Conservation (phyloP, 1,140 invertebrate species). For the Campodea augens region DNA sequence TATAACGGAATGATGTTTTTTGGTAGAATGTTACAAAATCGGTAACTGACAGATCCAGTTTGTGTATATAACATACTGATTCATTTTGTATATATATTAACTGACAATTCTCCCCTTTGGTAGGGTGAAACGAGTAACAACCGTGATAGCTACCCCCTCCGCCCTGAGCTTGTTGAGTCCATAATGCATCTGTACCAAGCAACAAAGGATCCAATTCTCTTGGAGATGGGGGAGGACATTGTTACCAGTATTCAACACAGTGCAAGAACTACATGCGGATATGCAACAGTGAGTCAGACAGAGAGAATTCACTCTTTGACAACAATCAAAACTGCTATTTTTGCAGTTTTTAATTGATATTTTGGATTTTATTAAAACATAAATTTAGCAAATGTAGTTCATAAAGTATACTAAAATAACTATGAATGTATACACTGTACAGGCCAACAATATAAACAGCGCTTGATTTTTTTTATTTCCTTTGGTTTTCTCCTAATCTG, state of each 20-base stretch:
- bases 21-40: too few relatives aligned
- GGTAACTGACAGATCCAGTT: too few relatives aligned
- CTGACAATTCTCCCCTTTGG: constrained; percentile 6
- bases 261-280: constrained; percentile 83
- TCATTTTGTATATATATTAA: neutral
- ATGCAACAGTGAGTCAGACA: constrained; percentile 66
- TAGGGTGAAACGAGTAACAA: constrained; percentile 54
- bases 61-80: too few relatives aligned
- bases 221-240: constrained; percentile 80
- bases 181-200: constrained; percentile 91
- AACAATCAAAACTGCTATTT: neutral
- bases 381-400: too few relatives aligned
- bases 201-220: constrained; percentile 74
- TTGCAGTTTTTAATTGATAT: constrained; percentile 1
- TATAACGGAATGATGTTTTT: too few relatives aligned
- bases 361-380: neutral
- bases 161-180: constrained; percentile 91
- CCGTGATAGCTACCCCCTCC: constrained; percentile 81
- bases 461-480: too few relatives aligned
- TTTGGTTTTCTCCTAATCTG: too few relatives aligned
- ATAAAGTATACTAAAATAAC: too few relatives aligned
- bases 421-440: too few relatives aligned
- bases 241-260: constrained; percentile 73
- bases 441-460: too few relatives aligned
- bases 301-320: neutral